Evolutionary conservation across 2,888 invertebrate genomes (phyloP), one percentile per base, ranked within the genome.

Genomic region (Leptopilina syphax): DNA sequence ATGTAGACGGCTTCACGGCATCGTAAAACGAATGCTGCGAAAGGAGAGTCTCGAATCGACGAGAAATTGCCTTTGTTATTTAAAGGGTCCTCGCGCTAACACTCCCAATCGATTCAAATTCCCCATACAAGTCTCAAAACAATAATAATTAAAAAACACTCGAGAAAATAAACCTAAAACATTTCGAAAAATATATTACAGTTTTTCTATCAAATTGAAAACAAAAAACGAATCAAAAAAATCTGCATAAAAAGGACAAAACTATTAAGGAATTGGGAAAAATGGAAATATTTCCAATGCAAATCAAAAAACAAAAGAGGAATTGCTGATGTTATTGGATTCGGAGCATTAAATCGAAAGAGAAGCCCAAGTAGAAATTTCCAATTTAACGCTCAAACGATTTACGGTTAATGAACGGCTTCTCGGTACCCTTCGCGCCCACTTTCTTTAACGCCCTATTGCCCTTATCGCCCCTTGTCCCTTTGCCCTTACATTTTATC

Each of bases 311-410:
- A 73, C 27, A 57, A 73, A 57, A 73, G 9, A 57, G 34, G 73
- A 57, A 73, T 34, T 34, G 34, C 34, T 73, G 41, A 57, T 73
- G 10, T 50, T 44, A 50, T 50, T 50, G 50, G 73, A 54, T 57
- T 73, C 73, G n/a, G 73, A 57, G 73, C 41, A 73, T 57, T 34
- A 57, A 73, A 73, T 57, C 57, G 73, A n/a, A 34, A 73, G 73
- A 50, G 50, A 73, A 57, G 57, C 73, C 73, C 57, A 13, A 57
- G 65, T 65, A 78, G 76, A 80, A 78, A 80, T 80, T 80, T 80
- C 76, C 80, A 80, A 80, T 80, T 78, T 80, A 77, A 78, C 78
- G 78, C 80, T 65, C 60, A 80, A 80, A 50, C 77, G 78, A 80
- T 78, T 80, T 78, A 78, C 70, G 66, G 67, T 65, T 80, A 80